A percentile compares a stretch with the other conserved stretches of the same genome.
Conservation (phyloP, 2,888 invertebrate genomes). For the Temnothorax unifasciatus region DNA sequence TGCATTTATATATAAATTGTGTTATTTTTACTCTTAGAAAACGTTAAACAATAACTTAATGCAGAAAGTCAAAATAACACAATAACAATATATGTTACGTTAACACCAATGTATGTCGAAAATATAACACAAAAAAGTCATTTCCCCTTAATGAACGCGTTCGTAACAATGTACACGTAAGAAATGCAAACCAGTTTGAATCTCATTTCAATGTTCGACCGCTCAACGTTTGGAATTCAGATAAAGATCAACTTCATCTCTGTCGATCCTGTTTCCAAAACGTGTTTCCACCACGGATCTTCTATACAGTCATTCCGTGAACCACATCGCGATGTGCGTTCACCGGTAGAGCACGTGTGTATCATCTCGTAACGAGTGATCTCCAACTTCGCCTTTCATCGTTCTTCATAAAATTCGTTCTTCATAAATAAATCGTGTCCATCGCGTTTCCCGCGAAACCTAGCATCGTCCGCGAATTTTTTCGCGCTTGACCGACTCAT, state of each 20-base stretch:
- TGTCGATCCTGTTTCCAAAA: conserved; percentile 36
- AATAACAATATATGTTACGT: too few species aligned
- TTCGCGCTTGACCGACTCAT: not conserved
- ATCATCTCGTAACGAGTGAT: not conserved
- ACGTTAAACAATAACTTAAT: too few species aligned
- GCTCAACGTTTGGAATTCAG: conserved; percentile 47
- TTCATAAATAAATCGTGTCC: conserved; percentile 31
- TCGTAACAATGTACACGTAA: not conserved
- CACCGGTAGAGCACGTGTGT: conserved; percentile 42
- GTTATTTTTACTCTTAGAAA: too few species aligned
- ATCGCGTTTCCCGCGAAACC: not conserved
- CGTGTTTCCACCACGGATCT: conserved; percentile 56
- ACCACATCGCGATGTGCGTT: conserved; percentile 15
- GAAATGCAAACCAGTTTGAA: not conserved
- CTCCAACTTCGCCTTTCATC: not conserved
- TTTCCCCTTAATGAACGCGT: too few species aligned
- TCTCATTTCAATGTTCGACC: not conserved
- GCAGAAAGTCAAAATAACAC: too few species aligned
- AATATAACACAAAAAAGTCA: too few species aligned
- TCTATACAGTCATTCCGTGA: conserved; percentile 21
- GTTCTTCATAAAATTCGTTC: conserved; percentile 1
- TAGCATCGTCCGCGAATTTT: not conserved
- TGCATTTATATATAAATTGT: too few species aligned
- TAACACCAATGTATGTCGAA: too few species aligned
- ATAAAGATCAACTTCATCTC: conserved; percentile 30